phyloP scores from a whole-genome alignment of 2,888 invertebrate species.

The Cylloceria caligata region DNA sequence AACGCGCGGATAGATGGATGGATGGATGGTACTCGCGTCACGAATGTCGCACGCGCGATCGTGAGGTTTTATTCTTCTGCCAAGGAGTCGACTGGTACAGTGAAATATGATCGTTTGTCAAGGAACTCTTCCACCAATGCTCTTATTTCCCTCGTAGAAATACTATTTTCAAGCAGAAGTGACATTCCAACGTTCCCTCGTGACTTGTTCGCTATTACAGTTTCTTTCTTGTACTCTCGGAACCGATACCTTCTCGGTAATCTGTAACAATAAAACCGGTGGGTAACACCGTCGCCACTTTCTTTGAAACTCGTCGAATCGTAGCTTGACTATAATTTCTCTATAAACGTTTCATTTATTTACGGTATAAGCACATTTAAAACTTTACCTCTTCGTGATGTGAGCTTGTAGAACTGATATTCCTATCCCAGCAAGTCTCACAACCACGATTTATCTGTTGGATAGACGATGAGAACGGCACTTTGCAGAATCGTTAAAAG shows the following conservation, averaged over 20 bases:
- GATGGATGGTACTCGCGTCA: conserved; percentile 55
- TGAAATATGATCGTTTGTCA: conserved; percentile 62
- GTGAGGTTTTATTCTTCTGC: conserved; percentile 24
- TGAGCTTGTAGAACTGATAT: too few species aligned
- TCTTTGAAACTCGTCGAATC: background rate
- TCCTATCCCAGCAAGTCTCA: too few species aligned
- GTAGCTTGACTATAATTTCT: background rate
- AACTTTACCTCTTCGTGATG: too few species aligned
- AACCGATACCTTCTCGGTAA: background rate
- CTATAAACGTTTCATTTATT: background rate
- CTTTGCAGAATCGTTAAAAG: too few species aligned
- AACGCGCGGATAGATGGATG: conserved; percentile 31
- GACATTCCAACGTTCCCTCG: conserved; percentile 11
- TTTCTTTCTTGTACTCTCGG: conserved; percentile 5
- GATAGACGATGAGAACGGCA: too few species aligned
- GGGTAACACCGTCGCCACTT: background rate
- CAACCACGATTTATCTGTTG: too few species aligned
- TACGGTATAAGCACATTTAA: background rate
- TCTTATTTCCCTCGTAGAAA: conserved; percentile 4
- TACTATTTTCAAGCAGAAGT: conserved; percentile 30
- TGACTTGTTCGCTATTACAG: conserved; percentile 1
- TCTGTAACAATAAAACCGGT: background rate
- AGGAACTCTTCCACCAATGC: conserved; percentile 23
- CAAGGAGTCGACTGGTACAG: conserved; percentile 58
- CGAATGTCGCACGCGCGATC: conserved; percentile 56